Evolutionary conservation across 2,797 vertebrate genomes (phyloP).

Genomic region (Kryptolebias ocellatus): DNA sequence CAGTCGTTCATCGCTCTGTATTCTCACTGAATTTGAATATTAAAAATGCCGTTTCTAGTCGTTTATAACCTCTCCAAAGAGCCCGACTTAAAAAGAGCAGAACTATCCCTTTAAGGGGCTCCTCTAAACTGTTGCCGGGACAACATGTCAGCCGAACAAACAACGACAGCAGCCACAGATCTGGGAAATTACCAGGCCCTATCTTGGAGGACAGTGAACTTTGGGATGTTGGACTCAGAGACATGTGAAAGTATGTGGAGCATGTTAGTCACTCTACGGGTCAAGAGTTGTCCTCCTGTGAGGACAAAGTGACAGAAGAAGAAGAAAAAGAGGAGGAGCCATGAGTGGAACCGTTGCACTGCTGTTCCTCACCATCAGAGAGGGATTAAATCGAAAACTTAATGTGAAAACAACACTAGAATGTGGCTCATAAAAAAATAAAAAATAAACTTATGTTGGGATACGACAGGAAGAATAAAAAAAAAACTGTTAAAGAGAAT

Average conservation of each 20-base stretch:
- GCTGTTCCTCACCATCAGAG: slow-evolving; percentile 2
- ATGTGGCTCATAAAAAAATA: neutral
- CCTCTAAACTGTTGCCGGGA: slow-evolving; percentile 25
- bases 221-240: slow-evolving; percentile 47
- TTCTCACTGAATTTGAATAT: too few species aligned
- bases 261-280: slow-evolving; percentile 22
- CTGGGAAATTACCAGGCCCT: slow-evolving; percentile 47
- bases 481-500: neutral
- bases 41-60: too few species aligned
- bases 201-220: slow-evolving; percentile 65
- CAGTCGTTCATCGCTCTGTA: too few species aligned
- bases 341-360: too few species aligned
- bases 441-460: neutral
- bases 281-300: slow-evolving; percentile 33
- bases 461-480: neutral
- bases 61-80: too few species aligned
- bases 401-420: neutral
- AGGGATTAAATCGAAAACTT: slow-evolving; percentile 1
- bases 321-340: neutral
- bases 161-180: slow-evolving; percentile 41
- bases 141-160: slow-evolving; percentile 48
- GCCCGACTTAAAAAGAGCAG: too few species aligned
- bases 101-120: neutral
- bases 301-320: slow-evolving; percentile 21
- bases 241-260: slow-evolving; percentile 46